Evolutionary conservation across 2,888 invertebrate species (phyloP), one percentile per base, ranked within the genome.

Genomic region (Ectemnius cavifrons): DNA sequence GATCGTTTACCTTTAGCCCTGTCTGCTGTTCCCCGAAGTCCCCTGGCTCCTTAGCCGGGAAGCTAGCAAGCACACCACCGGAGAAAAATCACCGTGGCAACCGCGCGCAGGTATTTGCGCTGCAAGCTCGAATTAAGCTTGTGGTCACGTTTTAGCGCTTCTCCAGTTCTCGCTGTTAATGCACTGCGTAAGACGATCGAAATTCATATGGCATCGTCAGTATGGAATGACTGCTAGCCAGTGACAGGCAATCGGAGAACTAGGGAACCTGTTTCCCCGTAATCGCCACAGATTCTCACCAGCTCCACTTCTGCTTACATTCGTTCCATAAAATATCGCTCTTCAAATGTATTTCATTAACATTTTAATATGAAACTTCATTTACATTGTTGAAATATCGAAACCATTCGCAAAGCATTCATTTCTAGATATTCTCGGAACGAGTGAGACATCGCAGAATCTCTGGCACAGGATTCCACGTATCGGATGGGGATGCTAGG

Each of bases 401-500:
- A 37, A 8, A 37, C 3, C 37, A 37, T 11, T 37, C 11, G 11
- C 8, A 6, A 37, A 4, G 8, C 37, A 8, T 8, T 37, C 1
- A 11, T 11, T 37, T 11, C 37, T 1, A 6, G 37, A 8, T 11
- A 11, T 11, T 11, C 37, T 37, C 1, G 2, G 11, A 37, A 37
- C 11, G 37, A 37, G 37, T 37, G 37, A 37, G 37, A 0, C 37
- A 11, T 37, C 37, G 37, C 5, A 6, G 37, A 37, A 37, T 37
- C 37, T 8, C 8, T 11, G 8, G 0, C 1, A 57, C 13, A 57
- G 27, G 27, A 5, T 37, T 23, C 27, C 14, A 28, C 28, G 1
- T 60, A 60, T 60, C 60, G n/a, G 60, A 60, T 27, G 14, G 23
- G 60, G 60, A 60, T 46, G 18, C 20, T 8, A n/a, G 20, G 14